These are phyloP conservation scores for Glossosoma conforme DNA, from an alignment of 1,140 invertebrate genomes.

Conservation along the genomic window DNA sequence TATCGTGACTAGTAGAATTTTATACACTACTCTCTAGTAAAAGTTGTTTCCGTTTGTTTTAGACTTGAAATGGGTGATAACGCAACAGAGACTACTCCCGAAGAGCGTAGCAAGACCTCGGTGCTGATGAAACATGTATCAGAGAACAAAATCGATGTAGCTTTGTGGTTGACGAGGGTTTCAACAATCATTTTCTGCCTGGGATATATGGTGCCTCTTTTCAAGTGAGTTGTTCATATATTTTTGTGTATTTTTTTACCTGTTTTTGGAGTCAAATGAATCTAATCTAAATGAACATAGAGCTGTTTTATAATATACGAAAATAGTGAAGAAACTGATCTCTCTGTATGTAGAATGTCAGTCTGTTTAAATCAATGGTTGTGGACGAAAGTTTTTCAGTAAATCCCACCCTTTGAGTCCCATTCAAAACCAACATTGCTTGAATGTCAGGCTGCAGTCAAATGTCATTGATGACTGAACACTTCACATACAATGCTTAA, in stretches of 20 bases:
- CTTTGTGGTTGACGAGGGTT: conserved; percentile 76
- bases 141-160: conserved; percentile 79
- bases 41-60: no score
- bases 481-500: no score
- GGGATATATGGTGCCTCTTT: conserved; percentile 80
- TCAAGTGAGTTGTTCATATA: conserved; percentile 66
- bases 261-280: background rate
- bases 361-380: no score
- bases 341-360: background rate
- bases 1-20: no score
- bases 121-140: conserved; percentile 67
- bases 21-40: no score
- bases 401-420: no score
- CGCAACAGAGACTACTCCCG: background rate
- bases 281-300: background rate
- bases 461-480: no score
- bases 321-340: background rate
- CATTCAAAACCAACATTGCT: no score
- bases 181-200: conserved; percentile 78
- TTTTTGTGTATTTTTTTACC: background rate
- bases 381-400: no score
- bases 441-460: no score
- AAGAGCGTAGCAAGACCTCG: conserved; percentile 50
- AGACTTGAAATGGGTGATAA: conserved; percentile 7
- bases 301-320: conserved; percentile 8